These are phyloP conservation scores for Orthosia gothica DNA, from an alignment of 2,888 invertebrate species.

Conservation along the genomic window DNA sequence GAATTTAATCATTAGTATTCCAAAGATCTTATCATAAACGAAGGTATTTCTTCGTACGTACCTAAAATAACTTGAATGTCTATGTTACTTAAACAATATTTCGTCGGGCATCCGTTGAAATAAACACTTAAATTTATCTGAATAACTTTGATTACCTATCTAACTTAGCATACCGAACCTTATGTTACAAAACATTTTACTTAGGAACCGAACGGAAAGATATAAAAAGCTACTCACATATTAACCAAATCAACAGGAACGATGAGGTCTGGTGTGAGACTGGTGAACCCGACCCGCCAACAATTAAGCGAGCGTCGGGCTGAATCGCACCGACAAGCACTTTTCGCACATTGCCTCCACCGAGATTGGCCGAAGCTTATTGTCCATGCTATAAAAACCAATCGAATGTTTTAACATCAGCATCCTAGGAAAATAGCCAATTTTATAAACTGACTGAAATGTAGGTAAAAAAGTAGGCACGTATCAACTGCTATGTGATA, in stretches of 20 bases:
- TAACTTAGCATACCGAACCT: background rate
- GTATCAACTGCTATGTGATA: background rate
- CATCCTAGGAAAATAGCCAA: background rate
- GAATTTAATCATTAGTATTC: background rate
- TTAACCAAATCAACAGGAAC: slow-evolving; percentile 93
- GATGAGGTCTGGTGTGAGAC: slow-evolving; percentile 92
- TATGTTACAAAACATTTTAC: background rate
- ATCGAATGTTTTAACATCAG: slow-evolving; percentile 16
- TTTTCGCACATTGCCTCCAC: slow-evolving; percentile 92
- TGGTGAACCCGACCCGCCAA: slow-evolving; percentile 92
- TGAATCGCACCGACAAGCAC: slow-evolving; percentile 93
- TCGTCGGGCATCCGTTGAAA: too few relatives aligned
- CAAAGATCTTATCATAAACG: background rate
- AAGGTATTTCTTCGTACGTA: background rate
- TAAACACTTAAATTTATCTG: background rate
- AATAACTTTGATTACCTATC: background rate
- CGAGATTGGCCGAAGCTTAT: slow-evolving; percentile 91
- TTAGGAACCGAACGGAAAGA: background rate
- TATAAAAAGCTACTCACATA: slow-evolving; percentile 88
- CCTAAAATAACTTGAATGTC: background rate
- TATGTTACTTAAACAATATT: background rate
- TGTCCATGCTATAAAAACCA: slow-evolving; percentile 92
- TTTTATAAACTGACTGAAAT: background rate
- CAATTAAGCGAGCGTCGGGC: slow-evolving; percentile 93
- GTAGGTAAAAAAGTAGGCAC: background rate